Base-by-base conservation (phyloP, 2,888 invertebrate genomes). In the Tholera decimalis region DNA sequence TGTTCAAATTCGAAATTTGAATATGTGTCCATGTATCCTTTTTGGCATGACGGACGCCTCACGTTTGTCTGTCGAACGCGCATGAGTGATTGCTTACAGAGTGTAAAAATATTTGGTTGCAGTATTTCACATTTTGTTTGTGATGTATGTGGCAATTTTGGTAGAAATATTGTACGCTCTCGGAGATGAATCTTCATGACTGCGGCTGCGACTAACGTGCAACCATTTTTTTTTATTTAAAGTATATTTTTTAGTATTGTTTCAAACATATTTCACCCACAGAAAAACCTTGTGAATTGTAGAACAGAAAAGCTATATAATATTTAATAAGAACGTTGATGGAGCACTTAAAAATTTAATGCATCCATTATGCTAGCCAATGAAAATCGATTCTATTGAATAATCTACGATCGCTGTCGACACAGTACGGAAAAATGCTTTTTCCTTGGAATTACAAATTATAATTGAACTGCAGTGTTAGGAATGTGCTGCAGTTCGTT, bases 351-450 rank as follows among this genome's bases (percentile, higher is more conserved):
- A 85, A 88, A 85, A 83, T 83, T 85, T 85, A 88, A 88, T 83
- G 78, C 79, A 77, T 72, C 80, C 79, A 83, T 83, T 85, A 85
- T 75, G 77, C 65, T 68, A 72, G 78, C 77, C 81, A 83, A 78
- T 79, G 73, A 77, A 80, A 85, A 88, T 87, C 86, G 85, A 88
- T 87, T 81, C 78, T 80, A 81, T 80, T 88, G 81, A 88, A 88
- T 88, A 87, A 88, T 84, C 82, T 75, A 87, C 77, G 69, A 75
- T 67, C 56, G 69, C 70, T 64, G 66, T 60, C 78, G 75, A 77
- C 80, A 75, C 73, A 72, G 73, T 67, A 67, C 47, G 39, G 66
- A 63, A 74, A 70, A 77, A 60, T 62, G 51, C 18, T 71, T 74
- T 70, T 77, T 79, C 65, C 60, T 81, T 58, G 64, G 70, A 81